Percentiles rank a stretch among this genome's conserved stretches.
Evolutionary conservation across 2,888 invertebrate genomes (phyloP).

Genomic region (Camptogramma bilineatum): DNA sequence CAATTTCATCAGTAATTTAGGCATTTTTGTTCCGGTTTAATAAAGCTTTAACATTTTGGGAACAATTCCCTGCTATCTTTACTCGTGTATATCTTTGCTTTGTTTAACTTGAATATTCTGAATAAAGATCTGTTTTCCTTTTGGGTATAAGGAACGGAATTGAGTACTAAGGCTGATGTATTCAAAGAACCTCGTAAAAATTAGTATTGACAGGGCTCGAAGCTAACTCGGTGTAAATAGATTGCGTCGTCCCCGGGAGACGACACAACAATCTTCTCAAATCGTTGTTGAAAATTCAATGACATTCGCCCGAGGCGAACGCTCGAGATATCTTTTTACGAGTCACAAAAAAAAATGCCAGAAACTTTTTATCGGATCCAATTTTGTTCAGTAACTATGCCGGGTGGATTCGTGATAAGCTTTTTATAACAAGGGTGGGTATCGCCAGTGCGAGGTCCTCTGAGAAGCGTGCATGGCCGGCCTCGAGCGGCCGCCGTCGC

Average conservation of each 20-base stretch:
- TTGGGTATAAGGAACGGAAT: slow-evolving; percentile 25
- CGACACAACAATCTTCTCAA: slow-evolving; percentile 60
- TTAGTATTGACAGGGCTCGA: slow-evolving; percentile 53
- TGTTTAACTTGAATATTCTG: slow-evolving; percentile 13
- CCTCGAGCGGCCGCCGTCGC: slow-evolving; percentile 20
- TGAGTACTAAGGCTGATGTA: slow-evolving; percentile 29
- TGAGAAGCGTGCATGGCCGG: slow-evolving; percentile 18
- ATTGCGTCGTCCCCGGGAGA: slow-evolving; percentile 53
- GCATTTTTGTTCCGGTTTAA: slow-evolving; percentile 8
- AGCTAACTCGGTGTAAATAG: slow-evolving; percentile 46
- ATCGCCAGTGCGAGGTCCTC: slow-evolving; percentile 28
- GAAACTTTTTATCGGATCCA: slow-evolving; percentile 71
- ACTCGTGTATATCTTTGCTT: not conserved
- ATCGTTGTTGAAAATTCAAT: slow-evolving; percentile 70
- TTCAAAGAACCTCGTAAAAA: slow-evolving; percentile 50
- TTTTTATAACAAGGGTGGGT: slow-evolving; percentile 68
- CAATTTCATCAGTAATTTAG: slow-evolving; percentile 9
- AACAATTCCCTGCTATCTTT: slow-evolving; percentile 14
- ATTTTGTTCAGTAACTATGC: slow-evolving; percentile 71
- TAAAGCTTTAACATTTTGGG: slow-evolving; percentile 10
- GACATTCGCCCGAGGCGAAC: slow-evolving; percentile 62
- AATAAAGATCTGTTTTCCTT: not conserved
- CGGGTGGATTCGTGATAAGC: slow-evolving; percentile 70
- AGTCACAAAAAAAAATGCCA: slow-evolving; percentile 67
- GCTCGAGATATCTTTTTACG: slow-evolving; percentile 66